These are phyloP conservation scores for Cygnus olor DNA, from an alignment of 2,797 vertebrate genomes.

Conservation along the genomic window DNA sequence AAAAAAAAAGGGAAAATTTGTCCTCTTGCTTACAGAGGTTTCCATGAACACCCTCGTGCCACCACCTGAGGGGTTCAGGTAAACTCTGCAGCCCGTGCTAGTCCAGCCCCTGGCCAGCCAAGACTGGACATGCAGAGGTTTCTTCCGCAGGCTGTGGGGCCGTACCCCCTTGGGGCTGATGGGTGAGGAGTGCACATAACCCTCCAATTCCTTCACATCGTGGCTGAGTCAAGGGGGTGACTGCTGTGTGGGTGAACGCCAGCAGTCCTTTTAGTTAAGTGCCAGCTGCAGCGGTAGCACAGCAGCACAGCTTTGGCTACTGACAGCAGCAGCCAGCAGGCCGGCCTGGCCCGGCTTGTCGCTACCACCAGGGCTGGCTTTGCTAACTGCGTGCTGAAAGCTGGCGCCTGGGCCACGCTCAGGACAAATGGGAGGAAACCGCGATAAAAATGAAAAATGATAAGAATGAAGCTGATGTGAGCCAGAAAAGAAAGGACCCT, in stretches of 20 bases:
- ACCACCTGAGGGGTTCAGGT: not conserved
- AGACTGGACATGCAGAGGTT: not conserved
- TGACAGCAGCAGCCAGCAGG: fast-evolving
- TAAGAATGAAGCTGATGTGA: not conserved
- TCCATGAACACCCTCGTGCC: not conserved
- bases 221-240: not conserved
- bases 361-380: not conserved
- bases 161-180: fast-evolving
- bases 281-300: not conserved
- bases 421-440: not conserved
- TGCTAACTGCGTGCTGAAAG: not conserved
- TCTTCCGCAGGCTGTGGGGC: not conserved
- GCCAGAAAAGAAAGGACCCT: not conserved
- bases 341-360: fast-evolving
- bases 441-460: too few species aligned
- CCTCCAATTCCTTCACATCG: not conserved
- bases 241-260: fast-evolving
- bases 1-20: not conserved
- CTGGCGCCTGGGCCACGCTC: too few species aligned
- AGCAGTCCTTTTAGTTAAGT: not conserved
- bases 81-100: not conserved
- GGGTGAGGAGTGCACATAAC: not conserved
- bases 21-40: not conserved
- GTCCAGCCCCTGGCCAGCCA: not conserved
- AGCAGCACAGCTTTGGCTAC: not conserved